phyloP scores from a whole-genome alignment of 2,113 vertebrate genomes.

The Probosciger aterrimus region DNA sequence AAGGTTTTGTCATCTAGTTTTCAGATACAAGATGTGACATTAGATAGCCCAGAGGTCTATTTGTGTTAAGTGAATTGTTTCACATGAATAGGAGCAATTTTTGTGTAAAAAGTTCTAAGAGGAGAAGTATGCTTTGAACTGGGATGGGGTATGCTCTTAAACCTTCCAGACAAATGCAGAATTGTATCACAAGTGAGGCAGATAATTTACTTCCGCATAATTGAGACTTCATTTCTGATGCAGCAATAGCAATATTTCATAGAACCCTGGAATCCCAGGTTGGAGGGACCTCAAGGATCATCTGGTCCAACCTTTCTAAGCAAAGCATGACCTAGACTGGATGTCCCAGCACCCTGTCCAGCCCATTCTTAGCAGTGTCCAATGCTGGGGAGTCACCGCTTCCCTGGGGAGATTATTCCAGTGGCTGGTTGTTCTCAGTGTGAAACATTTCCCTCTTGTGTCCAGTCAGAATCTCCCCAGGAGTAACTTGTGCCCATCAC shows the following conservation, averaged over 20 bases:
- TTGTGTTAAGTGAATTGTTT: not conserved
- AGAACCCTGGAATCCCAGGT: not conserved
- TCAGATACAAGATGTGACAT: not conserved
- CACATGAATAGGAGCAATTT: not conserved
- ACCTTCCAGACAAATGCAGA: not conserved
- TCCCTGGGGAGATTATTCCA: not conserved
- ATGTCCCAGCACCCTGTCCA: not conserved
- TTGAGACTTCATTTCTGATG: not conserved
- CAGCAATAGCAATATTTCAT: not conserved
- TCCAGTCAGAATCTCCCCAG: not conserved
- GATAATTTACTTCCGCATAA: not conserved
- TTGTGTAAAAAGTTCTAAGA: not conserved
- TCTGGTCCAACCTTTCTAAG: not conserved
- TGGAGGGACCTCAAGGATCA: not conserved
- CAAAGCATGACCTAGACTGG: not conserved
- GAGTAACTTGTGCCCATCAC: not conserved
- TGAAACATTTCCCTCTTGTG: not conserved
- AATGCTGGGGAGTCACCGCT: not conserved
- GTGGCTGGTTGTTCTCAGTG: not conserved
- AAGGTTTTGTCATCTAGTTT: not conserved
- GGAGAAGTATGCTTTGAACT: not conserved
- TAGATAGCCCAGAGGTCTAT: not conserved
- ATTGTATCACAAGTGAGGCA: fast-evolving
- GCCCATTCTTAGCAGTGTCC: not conserved
- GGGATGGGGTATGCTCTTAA: not conserved